Evolutionary conservation across 2,113 vertebrate species (phyloP).

Genomic region (Leiothrix lutea): DNA sequence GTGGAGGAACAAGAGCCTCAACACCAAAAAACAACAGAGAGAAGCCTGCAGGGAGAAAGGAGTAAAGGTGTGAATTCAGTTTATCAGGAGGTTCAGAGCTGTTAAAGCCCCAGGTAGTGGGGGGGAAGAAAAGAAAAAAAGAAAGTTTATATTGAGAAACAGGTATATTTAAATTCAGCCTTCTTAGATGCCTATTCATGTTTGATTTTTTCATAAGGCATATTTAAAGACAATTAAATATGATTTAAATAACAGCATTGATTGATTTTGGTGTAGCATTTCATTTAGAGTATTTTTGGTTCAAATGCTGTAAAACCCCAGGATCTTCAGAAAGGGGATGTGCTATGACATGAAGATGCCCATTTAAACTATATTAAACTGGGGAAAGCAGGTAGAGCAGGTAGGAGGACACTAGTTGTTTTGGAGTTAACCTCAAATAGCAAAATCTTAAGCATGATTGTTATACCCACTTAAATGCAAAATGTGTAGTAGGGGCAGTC

Average conservation of each 20-base stretch:
- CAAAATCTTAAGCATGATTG: neutral
- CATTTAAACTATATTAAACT: neutral
- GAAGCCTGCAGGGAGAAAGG: neutral
- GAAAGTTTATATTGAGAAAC: neutral
- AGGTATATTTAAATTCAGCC: neutral
- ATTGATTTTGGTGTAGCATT: neutral
- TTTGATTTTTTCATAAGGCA: neutral
- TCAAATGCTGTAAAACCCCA: neutral
- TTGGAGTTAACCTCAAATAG: neutral
- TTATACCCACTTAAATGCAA: neutral
- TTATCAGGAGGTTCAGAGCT: neutral
- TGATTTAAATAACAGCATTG: neutral
- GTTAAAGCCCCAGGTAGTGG: rapidly evolving
- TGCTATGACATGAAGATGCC: neutral
- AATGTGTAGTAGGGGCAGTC: neutral
- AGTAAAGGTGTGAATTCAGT: neutral
- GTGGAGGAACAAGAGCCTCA: neutral
- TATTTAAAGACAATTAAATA: neutral
- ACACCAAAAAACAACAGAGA: neutral
- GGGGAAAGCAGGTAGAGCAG: neutral
- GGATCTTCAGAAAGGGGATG: neutral
- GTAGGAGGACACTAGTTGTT: neutral
- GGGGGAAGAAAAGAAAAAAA: neutral
- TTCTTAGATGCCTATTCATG: neutral
- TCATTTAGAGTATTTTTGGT: neutral